Evolutionary conservation across 2,113 vertebrate genomes (phyloP), one percentile per base, ranked within the genome.

Genomic region (Callorhinus ursinus): DNA sequence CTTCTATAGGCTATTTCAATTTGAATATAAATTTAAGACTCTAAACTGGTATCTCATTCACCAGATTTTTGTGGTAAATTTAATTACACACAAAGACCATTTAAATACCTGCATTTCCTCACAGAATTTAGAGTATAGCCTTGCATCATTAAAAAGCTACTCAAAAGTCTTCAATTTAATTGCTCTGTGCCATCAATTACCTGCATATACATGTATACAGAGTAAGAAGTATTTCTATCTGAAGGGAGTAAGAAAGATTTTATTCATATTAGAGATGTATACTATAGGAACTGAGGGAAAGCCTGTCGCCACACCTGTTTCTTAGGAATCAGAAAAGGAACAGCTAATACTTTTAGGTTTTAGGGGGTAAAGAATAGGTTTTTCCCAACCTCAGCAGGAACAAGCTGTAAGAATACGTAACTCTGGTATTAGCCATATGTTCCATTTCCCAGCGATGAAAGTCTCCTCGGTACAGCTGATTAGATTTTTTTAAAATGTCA

Each of bases 11-110:
- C 33, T 85, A 92, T 69, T 61, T 96, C 55, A 61, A 51, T 91
- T 88, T 96, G 49, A 96, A 67, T 93, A 81, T 91, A 76, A 90
- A 24, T 69, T 67, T 96, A 94, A 94, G 63, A 88, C 84, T 90
- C 33, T 82, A 93, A 95, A 94, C 55, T 91, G 49, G 4, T 57
- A 53, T 80, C 31, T 92, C 24, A 63, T 93, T 95, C 9, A 57
- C 46, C 5, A 53, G 71, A 80, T 84, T 95, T 90, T 94, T 85
- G 31, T 21, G 94, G 81, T 81, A 87, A 93, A 42, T 65, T 76
- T 42, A 97, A 88, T 90, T 95, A 86, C 42, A 12, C 39, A 69
- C 72, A 76, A 39, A 33, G 16, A 19, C 33, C 3, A 55, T 71
- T 95, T 53, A 92, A 91, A 95, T 74, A 46, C 15, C 2, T 71